phyloP scores from a whole-genome alignment of 2,888 invertebrate genomes.

The Tridacna gigas region DNA sequence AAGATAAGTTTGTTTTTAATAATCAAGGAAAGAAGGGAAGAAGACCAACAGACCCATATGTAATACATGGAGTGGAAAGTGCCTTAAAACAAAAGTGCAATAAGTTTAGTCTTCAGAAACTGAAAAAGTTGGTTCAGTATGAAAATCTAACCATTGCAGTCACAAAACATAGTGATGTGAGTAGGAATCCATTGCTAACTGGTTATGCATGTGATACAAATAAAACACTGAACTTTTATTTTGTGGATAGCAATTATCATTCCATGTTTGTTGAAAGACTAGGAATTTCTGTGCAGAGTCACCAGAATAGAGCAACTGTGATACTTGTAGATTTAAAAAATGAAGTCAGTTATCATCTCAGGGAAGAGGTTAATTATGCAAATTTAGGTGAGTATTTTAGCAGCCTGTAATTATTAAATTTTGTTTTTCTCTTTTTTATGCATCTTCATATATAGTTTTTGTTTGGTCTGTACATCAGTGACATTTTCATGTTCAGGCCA shows the following conservation, averaged over 20 bases:
- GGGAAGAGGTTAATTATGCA: slow-evolving; percentile 83
- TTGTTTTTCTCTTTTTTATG: too few relatives aligned
- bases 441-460: too few relatives aligned
- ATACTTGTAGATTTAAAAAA: slow-evolving; percentile 88
- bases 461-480: too few relatives aligned
- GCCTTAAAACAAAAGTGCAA: slow-evolving; percentile 67
- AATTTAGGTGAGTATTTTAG: slow-evolving; percentile 82
- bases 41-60: slow-evolving; percentile 71
- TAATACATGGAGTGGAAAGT: slow-evolving; percentile 65
- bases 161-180: slow-evolving; percentile 43
- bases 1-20: slow-evolving; percentile 48
- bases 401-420: neutral
- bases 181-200: slow-evolving; percentile 58
- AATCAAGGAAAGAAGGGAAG: slow-evolving; percentile 47
- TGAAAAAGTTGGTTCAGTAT: slow-evolving; percentile 60
- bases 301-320: slow-evolving; percentile 81
- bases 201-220: slow-evolving; percentile 86
- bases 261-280: slow-evolving; percentile 91
- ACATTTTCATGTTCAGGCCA: too few relatives aligned
- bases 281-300: slow-evolving; percentile 88
- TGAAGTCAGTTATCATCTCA: slow-evolving; percentile 89
- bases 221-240: slow-evolving; percentile 88
- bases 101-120: slow-evolving; percentile 71
- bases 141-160: slow-evolving; percentile 42
- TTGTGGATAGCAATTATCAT: slow-evolving; percentile 90